A percentile compares a stretch with the other conserved stretches of the same genome.
These are phyloP conservation scores for Morpho deidamia DNA, from an alignment of 2,888 invertebrate species.

Conservation along the genomic window DNA sequence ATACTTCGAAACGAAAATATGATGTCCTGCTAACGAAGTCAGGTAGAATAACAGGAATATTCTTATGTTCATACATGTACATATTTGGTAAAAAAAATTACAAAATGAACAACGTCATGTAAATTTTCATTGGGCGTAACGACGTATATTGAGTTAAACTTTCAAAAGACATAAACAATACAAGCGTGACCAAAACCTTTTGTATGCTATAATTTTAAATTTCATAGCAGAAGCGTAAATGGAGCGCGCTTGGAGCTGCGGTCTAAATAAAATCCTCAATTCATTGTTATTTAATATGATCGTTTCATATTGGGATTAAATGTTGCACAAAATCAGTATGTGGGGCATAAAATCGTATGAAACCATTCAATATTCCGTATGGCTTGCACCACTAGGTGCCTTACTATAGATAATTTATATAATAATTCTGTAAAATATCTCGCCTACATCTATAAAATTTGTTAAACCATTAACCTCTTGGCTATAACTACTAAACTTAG, in stretches of 20 bases:
- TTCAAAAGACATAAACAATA: constrained; percentile 14
- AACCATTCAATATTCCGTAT: no score
- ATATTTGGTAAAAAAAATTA: constrained; percentile 3
- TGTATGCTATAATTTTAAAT: constrained; percentile 16
- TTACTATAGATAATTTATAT: no score
- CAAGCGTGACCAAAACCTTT: constrained; percentile 16
- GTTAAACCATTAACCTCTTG: no score
- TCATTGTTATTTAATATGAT: constrained; percentile 5
- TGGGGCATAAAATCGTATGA: not conserved
- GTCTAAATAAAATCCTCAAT: constrained; percentile 8
- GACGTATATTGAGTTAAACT: constrained; percentile 13
- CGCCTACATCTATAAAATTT: no score
- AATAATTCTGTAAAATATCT: no score
- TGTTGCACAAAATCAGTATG: not conserved
- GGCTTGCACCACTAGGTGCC: no score
- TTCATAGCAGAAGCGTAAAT: constrained; percentile 14
- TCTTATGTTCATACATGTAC: no score
- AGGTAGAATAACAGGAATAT: not conserved
- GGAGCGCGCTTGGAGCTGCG: constrained; percentile 3
- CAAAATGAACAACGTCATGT: constrained; percentile 6
- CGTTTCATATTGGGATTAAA: constrained; percentile 3
- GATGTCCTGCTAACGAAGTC: not conserved
- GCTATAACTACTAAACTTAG: no score
- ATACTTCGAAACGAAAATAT: no score
- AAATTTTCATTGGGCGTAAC: constrained; percentile 13